Evolutionary conservation across 2,888 invertebrate species (phyloP).

Genomic region (Diplolepis rosae): DNA sequence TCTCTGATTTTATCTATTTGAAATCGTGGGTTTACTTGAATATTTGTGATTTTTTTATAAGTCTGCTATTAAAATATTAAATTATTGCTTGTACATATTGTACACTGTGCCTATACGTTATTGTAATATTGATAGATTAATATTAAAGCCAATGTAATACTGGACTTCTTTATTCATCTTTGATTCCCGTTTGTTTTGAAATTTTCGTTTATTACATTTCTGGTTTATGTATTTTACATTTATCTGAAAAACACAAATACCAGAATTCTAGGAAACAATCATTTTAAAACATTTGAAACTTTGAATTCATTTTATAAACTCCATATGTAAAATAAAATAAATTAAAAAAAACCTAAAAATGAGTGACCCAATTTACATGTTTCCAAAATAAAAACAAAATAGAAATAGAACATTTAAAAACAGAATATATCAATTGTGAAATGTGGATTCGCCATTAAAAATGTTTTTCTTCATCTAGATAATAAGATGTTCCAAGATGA

Average conservation of each 20-base stretch:
- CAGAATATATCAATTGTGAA: background rate
- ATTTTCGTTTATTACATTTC: too few species aligned
- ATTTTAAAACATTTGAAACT: background rate
- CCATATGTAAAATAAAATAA: background rate
- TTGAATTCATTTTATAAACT: too few species aligned
- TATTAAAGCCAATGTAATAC: constrained; percentile 8
- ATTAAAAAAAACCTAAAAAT: background rate
- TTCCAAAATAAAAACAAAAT: background rate
- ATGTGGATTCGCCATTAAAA: constrained; percentile 11
- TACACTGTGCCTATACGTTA: constrained; percentile 60
- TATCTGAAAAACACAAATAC: too few species aligned
- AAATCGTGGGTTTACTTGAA: constrained; percentile 33
- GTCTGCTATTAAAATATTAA: constrained; percentile 41
- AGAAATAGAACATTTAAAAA: background rate
- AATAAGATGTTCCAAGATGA: constrained; percentile 20
- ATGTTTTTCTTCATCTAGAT: constrained; percentile 17
- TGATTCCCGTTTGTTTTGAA: too few species aligned
- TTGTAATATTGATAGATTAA: constrained; percentile 53
- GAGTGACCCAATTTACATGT: background rate
- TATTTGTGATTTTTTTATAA: constrained; percentile 44
- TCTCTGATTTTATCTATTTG: constrained; percentile 11
- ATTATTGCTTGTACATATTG: constrained; percentile 67
- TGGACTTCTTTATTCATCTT: background rate
- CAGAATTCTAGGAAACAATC: too few species aligned
- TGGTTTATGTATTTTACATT: too few species aligned